Percentiles rank a stretch among this genome's conserved stretches.
Evolutionary conservation across 2,797 vertebrate species (phyloP).

Genomic region (Mormyrus proboscirostris): DNA sequence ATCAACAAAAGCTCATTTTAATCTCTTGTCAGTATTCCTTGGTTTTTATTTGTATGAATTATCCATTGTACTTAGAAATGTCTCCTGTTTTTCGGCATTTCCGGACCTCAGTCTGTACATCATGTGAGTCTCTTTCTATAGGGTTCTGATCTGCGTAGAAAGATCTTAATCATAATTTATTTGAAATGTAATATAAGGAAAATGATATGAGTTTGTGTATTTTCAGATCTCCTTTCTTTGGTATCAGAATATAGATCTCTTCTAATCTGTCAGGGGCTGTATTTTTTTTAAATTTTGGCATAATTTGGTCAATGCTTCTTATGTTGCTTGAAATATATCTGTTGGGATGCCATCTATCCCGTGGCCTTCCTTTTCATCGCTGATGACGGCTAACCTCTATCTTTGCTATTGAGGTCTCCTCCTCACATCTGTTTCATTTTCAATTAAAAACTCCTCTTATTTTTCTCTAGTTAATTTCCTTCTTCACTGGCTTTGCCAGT

Average conservation of each 20-base stretch:
- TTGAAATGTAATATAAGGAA: neutral
- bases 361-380: neutral
- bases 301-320: neutral
- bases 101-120: neutral
- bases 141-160: neutral
- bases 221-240: neutral
- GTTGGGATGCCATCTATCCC: neutral
- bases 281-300: neutral
- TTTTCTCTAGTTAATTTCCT: neutral
- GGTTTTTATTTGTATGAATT: neutral
- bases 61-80: neutral
- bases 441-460: neutral
- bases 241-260: neutral
- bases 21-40: neutral
- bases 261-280: neutral
- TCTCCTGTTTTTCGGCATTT: neutral
- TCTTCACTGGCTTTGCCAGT: neutral
- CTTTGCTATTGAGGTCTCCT: neutral
- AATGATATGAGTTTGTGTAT: neutral
- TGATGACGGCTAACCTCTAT: neutral
- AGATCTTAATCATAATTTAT: neutral
- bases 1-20: neutral
- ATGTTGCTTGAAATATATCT: neutral
- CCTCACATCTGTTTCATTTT: neutral
- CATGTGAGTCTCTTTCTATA: neutral